Percentiles rank a stretch among this genome's conserved stretches.
Evolutionary conservation across 2,888 invertebrate genomes (phyloP).

Genomic region (Pollenia amentaria): DNA sequence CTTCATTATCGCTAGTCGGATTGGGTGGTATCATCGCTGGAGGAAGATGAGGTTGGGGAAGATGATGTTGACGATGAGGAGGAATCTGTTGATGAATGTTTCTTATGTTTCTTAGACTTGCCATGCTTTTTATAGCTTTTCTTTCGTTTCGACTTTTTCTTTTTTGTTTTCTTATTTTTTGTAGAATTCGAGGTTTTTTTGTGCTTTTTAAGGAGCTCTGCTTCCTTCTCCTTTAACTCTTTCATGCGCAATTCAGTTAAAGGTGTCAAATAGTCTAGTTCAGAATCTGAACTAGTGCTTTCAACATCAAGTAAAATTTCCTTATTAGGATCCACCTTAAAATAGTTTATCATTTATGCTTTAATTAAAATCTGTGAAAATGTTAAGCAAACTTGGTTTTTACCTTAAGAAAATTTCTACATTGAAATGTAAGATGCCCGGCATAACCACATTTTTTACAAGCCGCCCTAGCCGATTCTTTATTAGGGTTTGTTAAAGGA

Average conservation of each 20-base stretch:
- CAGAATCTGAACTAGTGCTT: slow-evolving; percentile 96
- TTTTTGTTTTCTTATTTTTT: slow-evolving; percentile 74
- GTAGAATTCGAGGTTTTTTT: slow-evolving; percentile 67
- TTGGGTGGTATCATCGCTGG: slow-evolving; percentile 72
- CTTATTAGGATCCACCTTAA: slow-evolving; percentile 93
- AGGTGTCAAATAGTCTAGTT: slow-evolving; percentile 92
- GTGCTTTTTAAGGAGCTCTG: slow-evolving; percentile 83
- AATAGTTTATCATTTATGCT: slow-evolving; percentile 14
- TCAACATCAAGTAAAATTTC: slow-evolving; percentile 97
- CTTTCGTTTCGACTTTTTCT: slow-evolving; percentile 72
- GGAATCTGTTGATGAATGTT: slow-evolving; percentile 64
- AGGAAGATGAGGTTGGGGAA: slow-evolving; percentile 65
- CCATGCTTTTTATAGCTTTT: slow-evolving; percentile 72
- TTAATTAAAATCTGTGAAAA: slow-evolving; percentile 1
- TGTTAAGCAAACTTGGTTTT: slow-evolving; percentile 67
- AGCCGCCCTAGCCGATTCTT: slow-evolving; percentile 91
- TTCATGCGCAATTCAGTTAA: slow-evolving; percentile 91
- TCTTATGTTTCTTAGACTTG: slow-evolving; percentile 75
- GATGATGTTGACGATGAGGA: slow-evolving; percentile 70
- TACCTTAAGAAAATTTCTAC: slow-evolving; percentile 96
- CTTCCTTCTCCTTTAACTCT: slow-evolving; percentile 90
- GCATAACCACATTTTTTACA: slow-evolving; percentile 98
- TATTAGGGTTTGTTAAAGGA: slow-evolving; percentile 85
- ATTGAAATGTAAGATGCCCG: slow-evolving; percentile 98
- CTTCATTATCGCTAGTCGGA: slow-evolving; percentile 83